phyloP scores from a whole-genome alignment of 2,113 vertebrate species.

The Penelope pileata region DNA sequence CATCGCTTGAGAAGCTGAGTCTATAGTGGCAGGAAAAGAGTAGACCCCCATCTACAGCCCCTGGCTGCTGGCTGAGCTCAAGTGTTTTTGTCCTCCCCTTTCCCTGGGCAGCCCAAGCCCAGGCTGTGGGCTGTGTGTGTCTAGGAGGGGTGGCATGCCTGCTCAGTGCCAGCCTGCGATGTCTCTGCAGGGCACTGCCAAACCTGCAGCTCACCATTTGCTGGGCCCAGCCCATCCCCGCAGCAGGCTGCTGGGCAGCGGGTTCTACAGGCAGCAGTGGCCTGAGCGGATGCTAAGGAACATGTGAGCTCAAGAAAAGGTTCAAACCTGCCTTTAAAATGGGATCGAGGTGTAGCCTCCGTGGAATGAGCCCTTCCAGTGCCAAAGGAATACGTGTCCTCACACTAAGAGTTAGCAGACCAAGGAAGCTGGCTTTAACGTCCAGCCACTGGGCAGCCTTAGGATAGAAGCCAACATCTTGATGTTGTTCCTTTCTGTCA shows the following conservation, averaged over 20 bases:
- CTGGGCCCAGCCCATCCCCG: fast-evolving
- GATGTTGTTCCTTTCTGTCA: not conserved
- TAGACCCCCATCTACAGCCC: not conserved
- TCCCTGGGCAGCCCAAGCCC: not conserved
- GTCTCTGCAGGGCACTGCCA: not conserved
- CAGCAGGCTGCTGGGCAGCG: not conserved
- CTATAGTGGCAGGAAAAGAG: not conserved
- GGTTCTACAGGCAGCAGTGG: not conserved
- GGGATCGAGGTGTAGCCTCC: not conserved
- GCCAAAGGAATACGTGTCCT: not conserved
- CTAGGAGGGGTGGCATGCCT: not conserved
- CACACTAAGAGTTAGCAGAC: not conserved
- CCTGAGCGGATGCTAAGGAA: not conserved
- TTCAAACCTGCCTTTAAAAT: not conserved
- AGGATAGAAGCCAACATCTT: not conserved
- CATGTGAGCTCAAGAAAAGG: not conserved
- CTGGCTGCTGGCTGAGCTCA: not conserved
- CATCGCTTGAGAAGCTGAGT: not conserved
- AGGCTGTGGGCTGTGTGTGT: not conserved
- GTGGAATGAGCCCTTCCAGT: not conserved
- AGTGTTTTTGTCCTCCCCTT: not conserved
- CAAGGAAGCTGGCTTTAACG: not conserved
- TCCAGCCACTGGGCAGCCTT: not conserved
- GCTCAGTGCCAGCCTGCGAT: not conserved
- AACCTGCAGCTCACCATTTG: not conserved